Conservation (phyloP, 2,797 vertebrate genomes). For the Masticophis lateralis region DNA sequence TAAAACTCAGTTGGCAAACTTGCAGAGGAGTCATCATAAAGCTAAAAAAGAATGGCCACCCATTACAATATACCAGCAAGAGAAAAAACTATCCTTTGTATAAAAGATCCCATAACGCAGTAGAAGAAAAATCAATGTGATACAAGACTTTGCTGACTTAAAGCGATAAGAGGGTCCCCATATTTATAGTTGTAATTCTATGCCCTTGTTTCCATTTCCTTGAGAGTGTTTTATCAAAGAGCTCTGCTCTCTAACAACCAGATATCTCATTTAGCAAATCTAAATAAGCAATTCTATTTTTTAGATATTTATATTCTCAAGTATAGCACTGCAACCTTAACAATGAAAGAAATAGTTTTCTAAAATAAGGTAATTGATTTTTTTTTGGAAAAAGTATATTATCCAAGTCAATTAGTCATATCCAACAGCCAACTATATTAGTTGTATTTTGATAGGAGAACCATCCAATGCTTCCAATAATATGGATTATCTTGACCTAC, state of each 20-base stretch:
- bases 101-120: neutral
- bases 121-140: neutral
- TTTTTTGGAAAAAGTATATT: neutral
- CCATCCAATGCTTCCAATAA: neutral
- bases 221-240: neutral
- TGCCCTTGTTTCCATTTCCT: neutral
- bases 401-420: neutral
- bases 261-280: neutral
- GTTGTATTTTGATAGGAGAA: neutral
- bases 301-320: neutral
- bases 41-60: slow-evolving; percentile 25
- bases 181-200: neutral
- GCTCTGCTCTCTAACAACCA: neutral
- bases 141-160: neutral
- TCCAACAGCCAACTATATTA: neutral
- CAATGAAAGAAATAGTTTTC: neutral
- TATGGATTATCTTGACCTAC: neutral
- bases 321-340: neutral
- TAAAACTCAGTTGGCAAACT: slow-evolving; percentile 41
- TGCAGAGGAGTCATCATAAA: slow-evolving; percentile 20
- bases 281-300: neutral
- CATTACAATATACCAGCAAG: neutral
- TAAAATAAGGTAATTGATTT: neutral
- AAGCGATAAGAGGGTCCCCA: neutral
- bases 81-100: neutral